Conservation (phyloP, 2,113 vertebrate species). For the Laticauda laticaudata region DNA sequence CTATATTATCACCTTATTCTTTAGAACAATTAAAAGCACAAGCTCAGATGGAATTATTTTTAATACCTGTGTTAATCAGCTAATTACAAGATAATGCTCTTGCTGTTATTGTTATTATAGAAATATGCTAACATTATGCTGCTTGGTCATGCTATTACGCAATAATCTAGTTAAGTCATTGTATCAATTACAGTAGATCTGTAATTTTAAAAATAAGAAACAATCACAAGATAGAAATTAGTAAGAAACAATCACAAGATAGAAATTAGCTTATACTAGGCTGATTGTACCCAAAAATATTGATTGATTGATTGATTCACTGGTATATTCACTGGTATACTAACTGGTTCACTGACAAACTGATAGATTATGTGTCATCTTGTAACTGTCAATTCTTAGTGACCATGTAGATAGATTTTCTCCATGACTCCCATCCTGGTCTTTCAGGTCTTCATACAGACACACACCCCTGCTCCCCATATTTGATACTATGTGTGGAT, state of each 20-base stretch:
- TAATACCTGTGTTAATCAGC: constrained; percentile 13
- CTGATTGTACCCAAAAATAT: background rate
- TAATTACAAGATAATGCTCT: constrained; percentile 15
- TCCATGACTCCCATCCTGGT: background rate
- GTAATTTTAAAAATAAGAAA: background rate
- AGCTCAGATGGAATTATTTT: constrained; percentile 39
- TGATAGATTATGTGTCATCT: background rate
- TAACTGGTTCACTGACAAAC: too few species aligned
- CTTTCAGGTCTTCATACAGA: background rate
- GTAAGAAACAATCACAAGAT: background rate
- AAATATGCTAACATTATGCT: constrained; percentile 18
- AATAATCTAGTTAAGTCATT: constrained; percentile 6
- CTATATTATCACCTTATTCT: background rate
- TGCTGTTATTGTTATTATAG: background rate
- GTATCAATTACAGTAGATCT: background rate
- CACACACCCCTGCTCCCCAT: background rate
- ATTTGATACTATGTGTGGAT: background rate
- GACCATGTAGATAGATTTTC: background rate
- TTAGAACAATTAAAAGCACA: constrained; percentile 13
- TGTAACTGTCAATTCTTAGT: background rate
- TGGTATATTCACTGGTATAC: too few species aligned
- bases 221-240: too few species aligned
- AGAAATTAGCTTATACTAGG: background rate
- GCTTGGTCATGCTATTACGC: constrained; percentile 9
- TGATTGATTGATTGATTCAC: background rate